Evolutionary conservation across 1,140 invertebrate genomes (phyloP).

Genomic region (Phymorhynchus buccinoides): DNA sequence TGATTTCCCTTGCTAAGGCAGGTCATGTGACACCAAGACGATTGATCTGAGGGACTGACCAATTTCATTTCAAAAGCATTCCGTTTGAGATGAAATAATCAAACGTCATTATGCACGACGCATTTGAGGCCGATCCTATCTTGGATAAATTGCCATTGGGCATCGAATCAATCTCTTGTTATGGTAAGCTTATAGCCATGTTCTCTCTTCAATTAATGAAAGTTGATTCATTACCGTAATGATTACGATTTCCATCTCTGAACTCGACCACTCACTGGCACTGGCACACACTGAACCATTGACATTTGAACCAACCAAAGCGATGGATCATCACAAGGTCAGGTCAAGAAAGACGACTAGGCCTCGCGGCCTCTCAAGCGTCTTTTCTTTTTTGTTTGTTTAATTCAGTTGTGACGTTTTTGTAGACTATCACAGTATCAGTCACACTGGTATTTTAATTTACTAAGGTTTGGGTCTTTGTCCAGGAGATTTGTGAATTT

Average conservation of each 20-base stretch:
- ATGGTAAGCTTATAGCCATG: slow-evolving; percentile 79
- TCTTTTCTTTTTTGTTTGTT: not conserved
- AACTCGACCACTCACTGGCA: not conserved
- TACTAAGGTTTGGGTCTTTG: no score
- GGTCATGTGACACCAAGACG: slow-evolving; percentile 41
- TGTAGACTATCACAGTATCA: no score
- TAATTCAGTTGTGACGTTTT: not conserved
- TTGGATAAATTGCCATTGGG: slow-evolving; percentile 88
- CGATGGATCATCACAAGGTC: not conserved
- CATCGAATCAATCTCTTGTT: slow-evolving; percentile 92
- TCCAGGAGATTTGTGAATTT: no score
- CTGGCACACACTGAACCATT: no score
- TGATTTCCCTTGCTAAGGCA: not conserved
- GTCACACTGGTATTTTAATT: no score
- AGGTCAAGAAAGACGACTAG: no score
- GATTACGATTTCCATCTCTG: not conserved
- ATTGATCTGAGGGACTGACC: not conserved
- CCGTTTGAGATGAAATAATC: not conserved
- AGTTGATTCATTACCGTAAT: not conserved
- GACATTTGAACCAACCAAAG: not conserved
- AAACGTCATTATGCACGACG: slow-evolving; percentile 83
- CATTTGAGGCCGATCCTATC: slow-evolving; percentile 83
- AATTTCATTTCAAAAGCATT: not conserved
- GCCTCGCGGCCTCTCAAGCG: no score
- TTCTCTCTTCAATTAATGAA: not conserved